phyloP scores from a whole-genome alignment of 2,888 invertebrate species.

The Cepaea hortensis region DNA sequence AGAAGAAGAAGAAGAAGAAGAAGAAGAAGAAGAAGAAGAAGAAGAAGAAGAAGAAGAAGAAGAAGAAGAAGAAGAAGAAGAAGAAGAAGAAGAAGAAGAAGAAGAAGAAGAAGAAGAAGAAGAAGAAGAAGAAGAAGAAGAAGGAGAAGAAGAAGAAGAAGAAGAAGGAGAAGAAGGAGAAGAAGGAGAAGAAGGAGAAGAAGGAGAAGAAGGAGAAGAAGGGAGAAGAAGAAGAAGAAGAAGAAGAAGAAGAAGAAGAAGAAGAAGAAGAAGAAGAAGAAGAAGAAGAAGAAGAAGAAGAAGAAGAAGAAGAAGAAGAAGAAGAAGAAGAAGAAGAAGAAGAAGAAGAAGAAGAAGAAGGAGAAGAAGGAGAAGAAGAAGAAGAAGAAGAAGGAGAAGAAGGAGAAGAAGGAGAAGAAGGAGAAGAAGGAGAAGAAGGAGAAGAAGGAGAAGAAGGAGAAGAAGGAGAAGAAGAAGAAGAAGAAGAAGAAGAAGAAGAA shows the following conservation, averaged over 20 bases:
- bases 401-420: not conserved
- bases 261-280: not conserved
- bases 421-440: not conserved
- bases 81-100: not conserved
- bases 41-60: too few relatives aligned
- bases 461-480: constrained; percentile 41
- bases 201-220: not conserved
- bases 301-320: not conserved
- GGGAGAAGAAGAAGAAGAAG: not conserved
- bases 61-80: too few relatives aligned
- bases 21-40: too few relatives aligned
- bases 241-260: constrained; percentile 2
- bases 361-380: too few relatives aligned
- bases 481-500: constrained; percentile 25
- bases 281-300: not conserved
- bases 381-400: not conserved
- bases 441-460: constrained; percentile 22
- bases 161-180: not conserved
- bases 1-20: constrained; percentile 7
- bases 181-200: not conserved
- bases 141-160: not conserved
- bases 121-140: not conserved
- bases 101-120: too few relatives aligned
- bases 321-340: too few relatives aligned
- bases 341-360: not conserved